phyloP scores from a whole-genome alignment of 2,888 invertebrate genomes.

The Argynnis bischoffii region DNA sequence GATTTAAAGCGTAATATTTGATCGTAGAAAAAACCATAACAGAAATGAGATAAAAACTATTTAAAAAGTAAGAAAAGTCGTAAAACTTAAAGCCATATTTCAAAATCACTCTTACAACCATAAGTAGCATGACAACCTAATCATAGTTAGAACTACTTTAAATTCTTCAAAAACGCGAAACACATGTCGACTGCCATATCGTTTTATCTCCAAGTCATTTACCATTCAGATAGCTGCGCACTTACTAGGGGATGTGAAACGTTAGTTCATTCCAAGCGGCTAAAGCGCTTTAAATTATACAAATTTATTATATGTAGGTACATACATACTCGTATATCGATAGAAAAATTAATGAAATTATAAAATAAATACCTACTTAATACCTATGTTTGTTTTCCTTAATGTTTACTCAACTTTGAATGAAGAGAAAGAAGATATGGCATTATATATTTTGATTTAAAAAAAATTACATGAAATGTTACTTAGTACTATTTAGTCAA shows the following conservation, averaged over 20 bases:
- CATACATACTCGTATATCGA: too few species aligned
- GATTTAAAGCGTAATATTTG: background rate
- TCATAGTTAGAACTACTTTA: slow-evolving; percentile 54
- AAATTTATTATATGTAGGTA: too few species aligned
- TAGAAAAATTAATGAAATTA: too few species aligned
- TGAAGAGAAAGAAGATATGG: too few species aligned
- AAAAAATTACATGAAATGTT: too few species aligned
- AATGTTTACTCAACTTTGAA: too few species aligned
- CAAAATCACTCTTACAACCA: slow-evolving; percentile 33
- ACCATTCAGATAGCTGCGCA: slow-evolving; percentile 48
- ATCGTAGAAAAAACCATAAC: background rate
- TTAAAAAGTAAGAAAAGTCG: background rate
- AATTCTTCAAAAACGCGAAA: slow-evolving; percentile 55
- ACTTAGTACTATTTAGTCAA: too few species aligned
- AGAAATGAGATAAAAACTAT: background rate
- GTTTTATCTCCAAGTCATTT: slow-evolving; percentile 49
- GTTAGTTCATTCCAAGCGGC: slow-evolving; percentile 29
- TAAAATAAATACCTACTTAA: too few species aligned
- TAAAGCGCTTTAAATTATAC: slow-evolving; percentile 25
- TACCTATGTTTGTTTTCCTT: too few species aligned
- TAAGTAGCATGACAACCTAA: slow-evolving; percentile 50
- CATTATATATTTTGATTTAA: too few species aligned
- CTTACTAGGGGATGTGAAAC: slow-evolving; percentile 48
- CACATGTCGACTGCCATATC: slow-evolving; percentile 56
- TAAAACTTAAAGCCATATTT: slow-evolving; percentile 27